Evolutionary conservation across 2,797 vertebrate species (phyloP).

Genomic region (Alosa sapidissima): DNA sequence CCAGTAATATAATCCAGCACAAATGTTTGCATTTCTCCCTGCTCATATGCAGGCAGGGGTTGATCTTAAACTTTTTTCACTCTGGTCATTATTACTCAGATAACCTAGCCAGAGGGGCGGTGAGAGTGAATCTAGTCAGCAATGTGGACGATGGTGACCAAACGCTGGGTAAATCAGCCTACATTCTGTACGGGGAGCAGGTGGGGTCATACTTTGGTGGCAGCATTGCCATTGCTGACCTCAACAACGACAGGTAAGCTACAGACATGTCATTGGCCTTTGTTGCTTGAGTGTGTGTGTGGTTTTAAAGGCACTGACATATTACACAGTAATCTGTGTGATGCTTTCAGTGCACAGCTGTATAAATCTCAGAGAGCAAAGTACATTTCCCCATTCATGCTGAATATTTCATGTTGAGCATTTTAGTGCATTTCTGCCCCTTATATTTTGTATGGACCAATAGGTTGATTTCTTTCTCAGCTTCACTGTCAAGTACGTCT

Average conservation of each 20-base stretch:
- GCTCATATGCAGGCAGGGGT: too few relatives aligned
- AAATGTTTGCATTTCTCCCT: too few relatives aligned
- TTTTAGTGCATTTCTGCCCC: not conserved
- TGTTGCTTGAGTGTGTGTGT: not conserved
- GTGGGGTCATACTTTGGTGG: slow-evolving; percentile 91
- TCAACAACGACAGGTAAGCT: slow-evolving; percentile 76
- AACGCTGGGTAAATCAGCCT: not conserved
- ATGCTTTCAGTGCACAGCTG: not conserved
- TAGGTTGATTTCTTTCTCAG: not conserved
- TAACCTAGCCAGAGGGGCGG: slow-evolving; percentile 72
- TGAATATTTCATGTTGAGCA: not conserved
- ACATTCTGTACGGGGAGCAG: slow-evolving; percentile 79
- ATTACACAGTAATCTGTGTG: not conserved
- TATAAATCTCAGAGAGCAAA: not conserved
- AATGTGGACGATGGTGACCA: slow-evolving; percentile 5
- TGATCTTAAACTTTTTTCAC: not conserved
- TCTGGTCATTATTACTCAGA: not conserved
- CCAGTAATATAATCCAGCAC: too few relatives aligned
- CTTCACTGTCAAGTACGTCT: not conserved
- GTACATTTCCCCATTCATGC: not conserved
- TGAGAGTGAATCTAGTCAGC: slow-evolving; percentile 69
- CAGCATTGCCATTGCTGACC: slow-evolving; percentile 80
- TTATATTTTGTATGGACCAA: not conserved
- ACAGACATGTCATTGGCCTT: not conserved
- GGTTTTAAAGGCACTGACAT: too few relatives aligned